These are phyloP conservation scores for Botia almorhae DNA, from an alignment of 2,797 vertebrate species.

Conservation along the genomic window DNA sequence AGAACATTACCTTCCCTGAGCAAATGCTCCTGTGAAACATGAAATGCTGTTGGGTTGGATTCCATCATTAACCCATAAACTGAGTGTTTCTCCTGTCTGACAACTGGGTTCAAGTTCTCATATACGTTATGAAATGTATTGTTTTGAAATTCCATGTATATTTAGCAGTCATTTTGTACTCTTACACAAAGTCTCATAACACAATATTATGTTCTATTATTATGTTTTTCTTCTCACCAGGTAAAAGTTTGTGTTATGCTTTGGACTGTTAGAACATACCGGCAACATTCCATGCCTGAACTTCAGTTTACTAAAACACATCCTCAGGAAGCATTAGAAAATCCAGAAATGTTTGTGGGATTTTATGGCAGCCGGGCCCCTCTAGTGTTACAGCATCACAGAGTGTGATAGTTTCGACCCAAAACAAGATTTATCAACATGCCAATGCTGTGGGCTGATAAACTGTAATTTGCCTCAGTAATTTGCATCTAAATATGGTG, in stretches of 20 bases:
- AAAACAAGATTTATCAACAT: not conserved
- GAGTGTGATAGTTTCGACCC: constrained; percentile 4
- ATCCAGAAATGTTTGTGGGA: constrained; percentile 18
- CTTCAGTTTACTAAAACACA: not conserved
- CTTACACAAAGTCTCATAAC: not conserved
- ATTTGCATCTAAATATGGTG: not conserved
- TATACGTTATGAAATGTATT: not conserved
- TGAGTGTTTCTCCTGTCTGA: not conserved
- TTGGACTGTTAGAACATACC: not conserved
- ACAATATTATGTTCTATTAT: not conserved
- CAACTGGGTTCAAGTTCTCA: constrained; percentile 1
- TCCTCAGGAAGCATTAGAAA: constrained; percentile 12
- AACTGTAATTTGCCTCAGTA: not conserved
- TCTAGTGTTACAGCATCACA: not conserved
- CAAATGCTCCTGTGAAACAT: not conserved
- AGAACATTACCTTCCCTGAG: constrained; percentile 31
- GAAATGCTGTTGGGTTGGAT: constrained; percentile 48
- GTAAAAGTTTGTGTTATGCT: constrained; percentile 4
- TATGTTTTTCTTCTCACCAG: not conserved
- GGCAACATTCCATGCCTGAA: not conserved
- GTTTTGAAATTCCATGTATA: constrained; percentile 29
- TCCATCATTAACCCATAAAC: constrained; percentile 17
- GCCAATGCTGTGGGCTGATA: constrained; percentile 12
- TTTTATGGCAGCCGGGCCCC: constrained; percentile 2
- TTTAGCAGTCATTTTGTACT: not conserved